These are phyloP conservation scores for Drosophila sp. DNA, from an alignment of 1,140 invertebrate genomes.

Conservation along the genomic window DNA sequence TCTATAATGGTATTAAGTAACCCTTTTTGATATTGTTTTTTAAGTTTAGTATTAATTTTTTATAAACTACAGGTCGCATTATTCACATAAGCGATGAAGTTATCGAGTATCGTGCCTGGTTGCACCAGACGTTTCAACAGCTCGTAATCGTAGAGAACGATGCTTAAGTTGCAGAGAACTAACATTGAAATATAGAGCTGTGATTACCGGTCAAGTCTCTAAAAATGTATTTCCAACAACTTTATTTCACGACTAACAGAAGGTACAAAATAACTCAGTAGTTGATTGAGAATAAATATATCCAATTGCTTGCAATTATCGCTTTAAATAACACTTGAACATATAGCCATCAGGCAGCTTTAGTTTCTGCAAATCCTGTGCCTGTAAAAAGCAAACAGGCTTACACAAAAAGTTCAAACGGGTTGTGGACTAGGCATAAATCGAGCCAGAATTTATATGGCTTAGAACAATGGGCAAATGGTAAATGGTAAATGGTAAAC, in stretches of 20 bases:
- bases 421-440: conserved; percentile 30
- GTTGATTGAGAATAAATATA: too few relatives aligned
- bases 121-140: conserved; percentile 86
- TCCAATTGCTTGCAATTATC: not conserved
- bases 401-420: conserved; percentile 49
- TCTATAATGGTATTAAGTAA: too few relatives aligned
- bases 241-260: too few relatives aligned
- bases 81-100: conserved; percentile 96
- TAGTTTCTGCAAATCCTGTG: conserved; percentile 7
- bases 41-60: not conserved
- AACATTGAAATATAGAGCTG: not conserved
- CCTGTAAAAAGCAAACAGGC: conserved; percentile 9
- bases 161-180: conserved; percentile 3
- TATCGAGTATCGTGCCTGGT: conserved; percentile 92
- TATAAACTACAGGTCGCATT: conserved; percentile 88
- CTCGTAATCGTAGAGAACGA: conserved; percentile 1
- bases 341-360: not conserved
- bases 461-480: conserved; percentile 61
- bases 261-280: too few relatives aligned
- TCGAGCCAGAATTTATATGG: conserved; percentile 26
- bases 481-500: conserved; percentile 59
- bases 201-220: too few relatives aligned
- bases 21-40: too few relatives aligned
- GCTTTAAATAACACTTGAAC: not conserved
- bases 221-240: too few relatives aligned